These are phyloP conservation scores for Nycteola revayana DNA, from an alignment of 2,888 invertebrate species.

Conservation along the genomic window DNA sequence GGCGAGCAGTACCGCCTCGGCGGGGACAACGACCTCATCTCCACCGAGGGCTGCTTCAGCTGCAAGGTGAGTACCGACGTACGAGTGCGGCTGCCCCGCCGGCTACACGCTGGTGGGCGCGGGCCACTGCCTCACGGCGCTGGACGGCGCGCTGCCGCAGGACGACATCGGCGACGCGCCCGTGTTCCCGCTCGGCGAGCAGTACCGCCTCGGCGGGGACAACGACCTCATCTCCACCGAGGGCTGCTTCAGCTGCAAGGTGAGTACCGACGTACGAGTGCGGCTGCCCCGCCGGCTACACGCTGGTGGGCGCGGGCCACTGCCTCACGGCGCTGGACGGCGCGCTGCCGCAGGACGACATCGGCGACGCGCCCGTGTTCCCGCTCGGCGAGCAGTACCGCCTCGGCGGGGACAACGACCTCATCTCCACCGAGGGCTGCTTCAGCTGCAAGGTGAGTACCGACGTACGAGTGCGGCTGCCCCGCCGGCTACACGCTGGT, in stretches of 20 bases:
- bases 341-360: constrained; percentile 82
- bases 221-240: constrained; percentile 91
- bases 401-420: constrained; percentile 83
- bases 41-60: constrained; percentile 93
- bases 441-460: too few species aligned
- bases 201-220: constrained; percentile 79
- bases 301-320: constrained; percentile 90
- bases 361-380: constrained; percentile 88
- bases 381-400: constrained; percentile 84
- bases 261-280: constrained; percentile 87
- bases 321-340: constrained; percentile 87
- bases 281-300: constrained; percentile 92
- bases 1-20: constrained; percentile 81
- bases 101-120: constrained; percentile 92
- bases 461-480: constrained; percentile 89
- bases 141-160: constrained; percentile 80
- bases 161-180: constrained; percentile 88
- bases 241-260: constrained; percentile 94
- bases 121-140: constrained; percentile 87
- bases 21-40: constrained; percentile 86
- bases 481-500: constrained; percentile 91
- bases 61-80: too few species aligned
- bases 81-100: constrained; percentile 90
- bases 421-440: constrained; percentile 93
- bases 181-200: constrained; percentile 86